Evolutionary conservation across 2,113 vertebrate genomes (phyloP).

Genomic region (Oryzias celebensis): DNA sequence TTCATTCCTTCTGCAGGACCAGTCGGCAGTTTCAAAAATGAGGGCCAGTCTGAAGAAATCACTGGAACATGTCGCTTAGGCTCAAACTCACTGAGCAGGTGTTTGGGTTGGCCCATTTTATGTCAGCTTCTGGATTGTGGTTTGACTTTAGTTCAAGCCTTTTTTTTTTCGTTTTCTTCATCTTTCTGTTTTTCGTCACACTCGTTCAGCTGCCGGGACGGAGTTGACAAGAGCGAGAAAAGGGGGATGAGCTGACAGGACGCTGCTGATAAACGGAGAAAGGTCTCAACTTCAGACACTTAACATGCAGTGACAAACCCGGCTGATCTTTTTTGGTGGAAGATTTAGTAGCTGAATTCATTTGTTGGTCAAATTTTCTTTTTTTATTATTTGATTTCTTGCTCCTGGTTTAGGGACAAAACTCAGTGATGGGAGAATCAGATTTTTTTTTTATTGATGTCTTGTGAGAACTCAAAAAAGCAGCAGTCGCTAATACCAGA

Average conservation of each 20-base stretch:
- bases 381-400: constrained; percentile 35
- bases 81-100: constrained; percentile 42
- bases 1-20: constrained; percentile 19
- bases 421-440: constrained; percentile 47
- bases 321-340: constrained; percentile 24
- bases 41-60: constrained; percentile 28
- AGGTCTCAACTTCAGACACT: constrained; percentile 15
- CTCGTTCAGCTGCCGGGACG: constrained; percentile 15
- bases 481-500: constrained; percentile 51
- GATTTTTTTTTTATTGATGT: constrained; percentile 40
- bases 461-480: constrained; percentile 38
- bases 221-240: constrained; percentile 6
- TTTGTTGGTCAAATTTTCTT: constrained; percentile 16
- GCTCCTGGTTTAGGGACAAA: constrained; percentile 28
- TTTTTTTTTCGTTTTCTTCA: constrained; percentile 23
- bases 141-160: constrained; percentile 45
- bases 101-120: constrained; percentile 50
- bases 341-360: constrained; percentile 27
- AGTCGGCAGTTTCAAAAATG: constrained; percentile 5
- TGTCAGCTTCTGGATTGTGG: constrained; percentile 50
- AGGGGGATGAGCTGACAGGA: neutral
- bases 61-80: constrained; percentile 33
- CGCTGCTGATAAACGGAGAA: constrained; percentile 5
- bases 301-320: constrained; percentile 9
- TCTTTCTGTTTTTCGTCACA: constrained; percentile 2